Evolutionary conservation across 2,888 invertebrate genomes (phyloP).

Genomic region (Plebejus anna): DNA sequence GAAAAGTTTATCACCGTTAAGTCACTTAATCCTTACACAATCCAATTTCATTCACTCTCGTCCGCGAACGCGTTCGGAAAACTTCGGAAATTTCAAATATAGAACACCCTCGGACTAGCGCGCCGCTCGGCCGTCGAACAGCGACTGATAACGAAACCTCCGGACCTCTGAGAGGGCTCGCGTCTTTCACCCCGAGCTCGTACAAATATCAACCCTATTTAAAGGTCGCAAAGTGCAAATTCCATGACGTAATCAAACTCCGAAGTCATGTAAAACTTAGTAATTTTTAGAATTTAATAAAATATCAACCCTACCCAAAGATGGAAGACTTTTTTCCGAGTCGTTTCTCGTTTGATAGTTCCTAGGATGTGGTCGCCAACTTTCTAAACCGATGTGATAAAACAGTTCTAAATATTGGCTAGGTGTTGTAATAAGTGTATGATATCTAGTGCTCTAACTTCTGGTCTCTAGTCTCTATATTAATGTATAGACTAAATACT

Average conservation of each 20-base stretch:
- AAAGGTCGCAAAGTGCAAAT: slow-evolving; percentile 54
- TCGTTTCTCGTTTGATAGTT: slow-evolving; percentile 65
- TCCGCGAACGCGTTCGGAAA: slow-evolving; percentile 63
- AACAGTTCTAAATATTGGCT: slow-evolving; percentile 54
- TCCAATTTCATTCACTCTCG: slow-evolving; percentile 50
- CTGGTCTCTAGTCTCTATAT: background rate
- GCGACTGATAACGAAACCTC: slow-evolving; percentile 75
- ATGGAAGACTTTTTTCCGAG: slow-evolving; percentile 59
- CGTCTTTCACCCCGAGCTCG: slow-evolving; percentile 60
- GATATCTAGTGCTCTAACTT: background rate
- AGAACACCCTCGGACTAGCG: slow-evolving; percentile 48
- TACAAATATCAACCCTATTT: slow-evolving; percentile 53
- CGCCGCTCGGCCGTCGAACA: slow-evolving; percentile 72
- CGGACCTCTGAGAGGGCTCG: slow-evolving; percentile 65
- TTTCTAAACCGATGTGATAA: slow-evolving; percentile 77
- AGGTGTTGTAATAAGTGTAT: slow-evolving; percentile 50
- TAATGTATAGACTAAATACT: background rate
- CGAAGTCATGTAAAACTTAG: slow-evolving; percentile 47
- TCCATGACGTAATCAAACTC: slow-evolving; percentile 48
- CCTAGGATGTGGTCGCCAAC: slow-evolving; percentile 73
- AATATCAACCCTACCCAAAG: slow-evolving; percentile 40
- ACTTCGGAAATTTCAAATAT: slow-evolving; percentile 53
- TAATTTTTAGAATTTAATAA: slow-evolving; percentile 63
- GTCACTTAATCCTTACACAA: slow-evolving; percentile 65
- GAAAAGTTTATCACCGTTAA: slow-evolving; percentile 50